Percentiles rank a stretch among this genome's conserved stretches.
phyloP scores from a whole-genome alignment of 2,113 vertebrate genomes.

The Corythornis madagascariensis region DNA sequence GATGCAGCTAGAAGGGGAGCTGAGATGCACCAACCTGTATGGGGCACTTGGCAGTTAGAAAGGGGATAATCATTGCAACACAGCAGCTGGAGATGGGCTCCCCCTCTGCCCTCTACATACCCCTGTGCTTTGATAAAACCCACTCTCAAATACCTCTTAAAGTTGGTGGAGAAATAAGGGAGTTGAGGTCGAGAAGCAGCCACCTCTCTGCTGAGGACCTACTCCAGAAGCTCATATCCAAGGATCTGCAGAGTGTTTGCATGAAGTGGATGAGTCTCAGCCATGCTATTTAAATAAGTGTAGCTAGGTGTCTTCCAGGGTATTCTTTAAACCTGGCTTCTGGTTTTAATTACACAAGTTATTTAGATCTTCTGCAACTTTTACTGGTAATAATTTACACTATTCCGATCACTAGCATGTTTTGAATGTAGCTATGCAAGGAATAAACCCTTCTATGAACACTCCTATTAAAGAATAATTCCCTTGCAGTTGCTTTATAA shows the following conservation, averaged over 20 bases:
- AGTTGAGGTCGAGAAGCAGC: neutral
- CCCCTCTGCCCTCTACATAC: neutral
- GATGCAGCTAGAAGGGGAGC: neutral
- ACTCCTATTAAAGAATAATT: neutral
- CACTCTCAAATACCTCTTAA: neutral
- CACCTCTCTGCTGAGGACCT: neutral
- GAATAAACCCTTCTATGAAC: neutral
- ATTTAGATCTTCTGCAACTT: neutral
- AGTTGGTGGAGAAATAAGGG: neutral
- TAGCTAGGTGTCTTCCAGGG: neutral
- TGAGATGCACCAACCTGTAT: neutral
- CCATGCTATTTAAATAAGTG: neutral
- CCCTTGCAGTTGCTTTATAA: neutral
- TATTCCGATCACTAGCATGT: neutral
- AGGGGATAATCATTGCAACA: neutral
- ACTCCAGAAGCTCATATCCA: neutral
- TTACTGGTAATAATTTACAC: neutral
- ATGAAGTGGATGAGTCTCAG: neutral
- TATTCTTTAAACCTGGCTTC: neutral
- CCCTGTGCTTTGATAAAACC: neutral
- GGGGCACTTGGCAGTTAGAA: neutral
- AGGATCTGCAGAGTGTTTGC: neutral
- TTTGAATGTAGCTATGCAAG: neutral
- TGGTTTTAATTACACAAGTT: neutral
- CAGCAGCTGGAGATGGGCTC: neutral